Percentiles rank a stretch among this genome's conserved stretches.
phyloP scores from a whole-genome alignment of 2,113 vertebrate species.

The Myotis lucifugus region DNA sequence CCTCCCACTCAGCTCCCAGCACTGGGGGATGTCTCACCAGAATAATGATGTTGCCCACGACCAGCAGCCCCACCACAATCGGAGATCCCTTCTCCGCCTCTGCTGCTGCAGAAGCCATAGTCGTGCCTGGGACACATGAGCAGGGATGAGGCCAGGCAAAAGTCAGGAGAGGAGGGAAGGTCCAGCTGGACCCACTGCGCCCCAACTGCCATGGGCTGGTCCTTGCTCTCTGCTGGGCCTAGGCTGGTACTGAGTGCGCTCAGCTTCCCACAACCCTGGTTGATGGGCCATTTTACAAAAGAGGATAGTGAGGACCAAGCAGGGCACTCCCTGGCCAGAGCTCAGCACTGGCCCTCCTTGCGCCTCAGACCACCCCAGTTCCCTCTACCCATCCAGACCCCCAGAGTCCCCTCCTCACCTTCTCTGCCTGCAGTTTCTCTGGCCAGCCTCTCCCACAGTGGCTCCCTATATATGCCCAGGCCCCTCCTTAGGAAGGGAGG shows the following conservation, averaged over 20 bases:
- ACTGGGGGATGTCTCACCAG: constrained; percentile 73
- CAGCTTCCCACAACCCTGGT: neutral
- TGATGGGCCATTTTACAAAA: neutral
- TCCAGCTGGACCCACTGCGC: too few species aligned
- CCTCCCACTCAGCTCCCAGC: neutral
- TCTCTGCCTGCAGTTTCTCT: neutral
- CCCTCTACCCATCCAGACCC: neutral
- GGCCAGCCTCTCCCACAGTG: neutral
- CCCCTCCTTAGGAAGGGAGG: neutral
- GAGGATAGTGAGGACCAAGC: neutral
- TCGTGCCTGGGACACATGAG: neutral
- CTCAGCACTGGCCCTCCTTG: neutral
- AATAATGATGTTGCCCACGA: constrained; percentile 81
- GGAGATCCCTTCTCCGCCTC: constrained; percentile 73
- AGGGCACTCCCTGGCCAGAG: neutral
- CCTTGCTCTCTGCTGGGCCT: neutral
- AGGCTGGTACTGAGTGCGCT: neutral
- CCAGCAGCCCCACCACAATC: constrained; percentile 71
- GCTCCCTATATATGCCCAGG: constrained; percentile 47
- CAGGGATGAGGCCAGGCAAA: neutral
- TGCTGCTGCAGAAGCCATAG: constrained; percentile 61
- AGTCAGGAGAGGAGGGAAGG: too few species aligned
- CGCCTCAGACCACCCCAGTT: neutral
- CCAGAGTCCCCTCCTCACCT: constrained; percentile 41
- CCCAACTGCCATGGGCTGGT: neutral